phyloP scores from a whole-genome alignment of 2,888 invertebrate genomes.

The Thecophora atra region DNA sequence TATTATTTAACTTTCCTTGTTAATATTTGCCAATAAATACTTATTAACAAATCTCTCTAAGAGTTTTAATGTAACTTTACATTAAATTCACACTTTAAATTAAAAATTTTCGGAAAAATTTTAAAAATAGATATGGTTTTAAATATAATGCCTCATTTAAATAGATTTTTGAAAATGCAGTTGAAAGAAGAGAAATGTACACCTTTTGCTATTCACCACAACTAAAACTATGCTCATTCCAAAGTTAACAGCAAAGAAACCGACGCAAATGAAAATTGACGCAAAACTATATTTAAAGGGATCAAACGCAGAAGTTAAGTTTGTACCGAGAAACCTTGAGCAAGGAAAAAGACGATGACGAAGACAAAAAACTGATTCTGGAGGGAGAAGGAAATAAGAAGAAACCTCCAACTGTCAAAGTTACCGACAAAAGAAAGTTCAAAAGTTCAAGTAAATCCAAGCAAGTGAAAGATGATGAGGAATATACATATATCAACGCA shows the following conservation, averaged over 20 bases:
- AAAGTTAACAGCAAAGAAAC: not conserved
- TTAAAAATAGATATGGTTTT: too few relatives aligned
- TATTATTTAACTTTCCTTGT: too few relatives aligned
- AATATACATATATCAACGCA: not conserved
- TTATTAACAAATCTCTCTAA: too few relatives aligned
- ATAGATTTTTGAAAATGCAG: too few relatives aligned
- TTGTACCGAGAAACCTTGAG: not conserved
- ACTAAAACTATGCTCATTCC: not conserved
- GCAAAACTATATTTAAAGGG: not conserved
- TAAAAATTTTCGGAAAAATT: too few relatives aligned
- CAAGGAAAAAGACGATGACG: not conserved
- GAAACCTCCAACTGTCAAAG: not conserved
- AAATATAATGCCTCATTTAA: too few relatives aligned
- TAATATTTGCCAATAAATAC: too few relatives aligned
- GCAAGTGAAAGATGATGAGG: not conserved
- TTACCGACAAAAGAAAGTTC: not conserved
- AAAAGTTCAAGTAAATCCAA: too few relatives aligned
- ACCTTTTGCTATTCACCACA: too few relatives aligned
- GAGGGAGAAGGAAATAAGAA: not conserved
- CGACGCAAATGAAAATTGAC: constrained; percentile 1
- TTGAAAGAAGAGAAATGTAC: too few relatives aligned
- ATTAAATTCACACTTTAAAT: too few relatives aligned
- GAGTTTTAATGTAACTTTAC: too few relatives aligned
- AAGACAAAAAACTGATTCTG: not conserved
- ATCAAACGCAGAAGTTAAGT: not conserved